These are phyloP conservation scores for Nettapus auritus DNA, from an alignment of 2,113 vertebrate genomes.

Conservation along the genomic window DNA sequence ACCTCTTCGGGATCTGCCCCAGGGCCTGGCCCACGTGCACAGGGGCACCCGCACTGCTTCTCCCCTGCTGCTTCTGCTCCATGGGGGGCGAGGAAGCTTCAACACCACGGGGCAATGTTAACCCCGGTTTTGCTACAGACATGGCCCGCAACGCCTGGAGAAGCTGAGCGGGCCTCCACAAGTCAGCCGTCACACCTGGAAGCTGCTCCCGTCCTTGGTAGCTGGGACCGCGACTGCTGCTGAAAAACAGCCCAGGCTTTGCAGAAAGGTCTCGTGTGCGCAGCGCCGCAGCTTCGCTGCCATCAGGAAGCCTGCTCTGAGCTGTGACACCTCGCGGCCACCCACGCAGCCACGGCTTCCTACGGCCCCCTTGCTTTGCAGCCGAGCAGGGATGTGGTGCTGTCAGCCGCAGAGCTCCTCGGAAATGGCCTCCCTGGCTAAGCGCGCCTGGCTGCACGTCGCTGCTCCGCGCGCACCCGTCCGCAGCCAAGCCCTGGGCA, in stretches of 20 bases:
- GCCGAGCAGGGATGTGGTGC: not conserved
- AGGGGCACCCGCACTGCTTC: not conserved
- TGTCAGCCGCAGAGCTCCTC: rapidly evolving
- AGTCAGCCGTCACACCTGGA: not conserved
- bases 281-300: not conserved
- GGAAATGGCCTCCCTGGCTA: not conserved
- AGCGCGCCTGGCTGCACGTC: rapidly evolving
- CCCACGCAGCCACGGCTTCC: not conserved
- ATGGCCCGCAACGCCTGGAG: rapidly evolving
- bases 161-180: not conserved
- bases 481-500: not conserved
- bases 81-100: not conserved
- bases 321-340: not conserved
- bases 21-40: too few species aligned
- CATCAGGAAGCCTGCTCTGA: not conserved
- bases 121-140: not conserved
- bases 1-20: not conserved
- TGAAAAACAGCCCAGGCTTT: not conserved
- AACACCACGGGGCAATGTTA: not conserved
- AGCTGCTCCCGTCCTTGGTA: too few species aligned
- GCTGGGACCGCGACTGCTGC: not conserved
- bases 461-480: rapidly evolving
- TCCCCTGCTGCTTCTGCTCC: not conserved
- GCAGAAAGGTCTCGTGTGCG: rapidly evolving
- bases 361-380: not conserved